phyloP scores from a whole-genome alignment of 1,140 invertebrate genomes.

The Goniozus legneri region DNA sequence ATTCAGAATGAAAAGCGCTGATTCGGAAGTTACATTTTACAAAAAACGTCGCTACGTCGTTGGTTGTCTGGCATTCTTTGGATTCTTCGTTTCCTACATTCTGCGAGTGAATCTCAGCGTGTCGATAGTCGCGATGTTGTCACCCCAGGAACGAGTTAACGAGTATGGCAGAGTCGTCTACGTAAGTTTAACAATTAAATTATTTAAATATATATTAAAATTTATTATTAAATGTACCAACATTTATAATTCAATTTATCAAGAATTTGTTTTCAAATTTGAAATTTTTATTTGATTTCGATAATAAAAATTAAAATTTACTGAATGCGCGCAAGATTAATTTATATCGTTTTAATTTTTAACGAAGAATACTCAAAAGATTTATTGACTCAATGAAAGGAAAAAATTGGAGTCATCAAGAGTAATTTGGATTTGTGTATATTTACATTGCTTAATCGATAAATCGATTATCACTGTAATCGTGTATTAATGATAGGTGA shows the following conservation, averaged over 20 bases:
- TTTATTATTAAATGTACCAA: too few species aligned
- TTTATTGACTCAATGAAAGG: background rate
- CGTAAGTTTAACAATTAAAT: too few species aligned
- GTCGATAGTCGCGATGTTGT: slow-evolving; percentile 85
- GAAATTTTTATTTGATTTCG: background rate
- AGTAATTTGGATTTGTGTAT: background rate
- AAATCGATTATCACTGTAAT: too few species aligned
- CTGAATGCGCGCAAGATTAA: background rate
- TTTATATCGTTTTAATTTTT: too few species aligned
- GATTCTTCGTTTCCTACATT: slow-evolving; percentile 85
- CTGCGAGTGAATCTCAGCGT: slow-evolving; percentile 85
- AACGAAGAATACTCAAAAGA: background rate
- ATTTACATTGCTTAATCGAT: too few species aligned
- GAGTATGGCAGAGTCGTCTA: slow-evolving; percentile 57
- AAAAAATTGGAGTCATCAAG: background rate
- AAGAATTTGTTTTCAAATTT: too few species aligned
- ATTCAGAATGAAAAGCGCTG: too few species aligned
- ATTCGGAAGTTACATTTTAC: slow-evolving; percentile 68
- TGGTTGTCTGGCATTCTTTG: slow-evolving; percentile 76
- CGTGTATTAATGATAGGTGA: slow-evolving; percentile 44
- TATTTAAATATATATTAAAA: too few species aligned
- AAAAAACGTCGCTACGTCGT: slow-evolving; percentile 68
- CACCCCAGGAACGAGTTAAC: slow-evolving; percentile 57
- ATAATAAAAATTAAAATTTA: background rate
- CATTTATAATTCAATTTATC: too few species aligned